Evolutionary conservation across 2,888 invertebrate genomes (phyloP), one percentile per base, ranked within the genome.

Genomic region (Xestia rhomboidea): DNA sequence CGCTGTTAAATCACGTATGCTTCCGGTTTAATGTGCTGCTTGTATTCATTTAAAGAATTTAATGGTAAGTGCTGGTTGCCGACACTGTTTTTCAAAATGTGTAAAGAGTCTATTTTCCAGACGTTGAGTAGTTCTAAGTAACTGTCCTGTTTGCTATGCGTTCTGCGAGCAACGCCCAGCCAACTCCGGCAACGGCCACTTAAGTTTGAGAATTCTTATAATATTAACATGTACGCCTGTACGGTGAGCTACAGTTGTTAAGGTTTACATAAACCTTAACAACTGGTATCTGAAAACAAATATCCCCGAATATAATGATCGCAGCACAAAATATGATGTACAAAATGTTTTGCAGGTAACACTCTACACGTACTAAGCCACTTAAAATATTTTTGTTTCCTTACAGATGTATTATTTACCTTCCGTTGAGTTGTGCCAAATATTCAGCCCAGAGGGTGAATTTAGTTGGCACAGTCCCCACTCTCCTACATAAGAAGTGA

Each of bases 391-490:
- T 63, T 71, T 75, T 82, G 63, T 79, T 76, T 72, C 67, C 64
- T 73, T 76, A 79, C 83, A 83, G 75, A 70, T 83, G 75, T 83
- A 79, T 85, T 87, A 90, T 86, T 87, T 87, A 88, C 84, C 83
- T 86, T 86, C 51, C 74, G 71, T 75, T 62, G 78, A 79, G 69
- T 81, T 85, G 85, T 83, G 89, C 88, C 89, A 89, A 88, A 86
- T 87, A 83, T 88, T 76, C 83, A 78, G 78, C 68, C 66, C 62
- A 73, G 86, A 77, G 83, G 85, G 84, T 81, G 81, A 87, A 87
- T 86, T 77, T 89, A 82, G 82, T 90, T 91, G 90, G 90, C 90
- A 89, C 84, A 74, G 79, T 76, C 80, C 78, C 86, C 84, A 76
- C 77, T 81, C 77, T 76, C 66, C 83, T 75, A 76, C 77, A 85